Base-by-base conservation (phyloP, 2,113 vertebrate genomes). In the Hippocampus guttulatus region DNA sequence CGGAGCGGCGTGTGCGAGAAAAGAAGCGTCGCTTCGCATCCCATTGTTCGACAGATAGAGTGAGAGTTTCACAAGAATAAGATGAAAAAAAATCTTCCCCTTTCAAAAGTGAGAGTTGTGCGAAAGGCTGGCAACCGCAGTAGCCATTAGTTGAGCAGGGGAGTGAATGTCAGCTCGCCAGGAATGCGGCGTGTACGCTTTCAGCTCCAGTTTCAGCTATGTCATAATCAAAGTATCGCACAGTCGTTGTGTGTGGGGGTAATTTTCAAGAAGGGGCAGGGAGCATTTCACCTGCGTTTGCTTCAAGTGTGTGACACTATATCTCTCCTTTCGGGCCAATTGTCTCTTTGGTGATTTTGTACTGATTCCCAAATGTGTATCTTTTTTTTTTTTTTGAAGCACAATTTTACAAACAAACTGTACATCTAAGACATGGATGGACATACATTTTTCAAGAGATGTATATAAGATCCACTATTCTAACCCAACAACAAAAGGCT, bases 71-170 rank as follows among this genome's bases (percentile, higher is more conserved):
- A 27, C 23, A 27, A 27, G 55, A 58, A 58, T 58, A 23, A 27
- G 55, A 58, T 23, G 55, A 38, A 38, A 38, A 18, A 20, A 61
- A 61, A 30, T 61, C 15, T 18, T 18, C 27, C 12, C 27, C 27
- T 33, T 61, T 61, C 27, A 30, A 61, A 20, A 61, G 58, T 2
- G 15, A 33, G 58, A 61, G 58, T 61, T 14, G 58, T 9, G 58
- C 58, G 27, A 61, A 33, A 61, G 27, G 58, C 58, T 61, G 58
- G 27, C 58, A 33, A 61, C 58, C 58, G 58, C 71, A 73, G 71
- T 52, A 76, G 77, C 73, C 83, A 83, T 84, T 76, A 82, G 73
- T 84, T 73, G 76, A 82, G 57, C 30, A 38, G n/a, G 75, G 69
- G 73, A 82, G 73, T 54, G 68, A 68, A 71, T 74, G 84, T 80